Evolutionary conservation across 2,113 vertebrate species (phyloP).

Genomic region (Erinaceus europaeus): DNA sequence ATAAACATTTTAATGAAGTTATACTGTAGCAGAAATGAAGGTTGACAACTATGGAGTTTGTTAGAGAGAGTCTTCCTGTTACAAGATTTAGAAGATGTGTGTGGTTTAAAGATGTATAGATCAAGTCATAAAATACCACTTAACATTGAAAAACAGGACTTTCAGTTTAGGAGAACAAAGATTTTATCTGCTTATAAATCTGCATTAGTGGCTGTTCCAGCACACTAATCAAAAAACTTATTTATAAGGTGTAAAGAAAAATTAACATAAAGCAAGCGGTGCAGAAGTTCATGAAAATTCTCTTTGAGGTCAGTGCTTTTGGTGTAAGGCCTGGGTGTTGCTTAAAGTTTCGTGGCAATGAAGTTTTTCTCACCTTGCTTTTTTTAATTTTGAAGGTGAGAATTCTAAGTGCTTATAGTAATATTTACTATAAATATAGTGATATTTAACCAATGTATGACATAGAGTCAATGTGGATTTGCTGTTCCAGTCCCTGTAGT

Average conservation of each 20-base stretch:
- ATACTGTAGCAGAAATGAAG: not conserved
- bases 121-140: not conserved
- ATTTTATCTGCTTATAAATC: not conserved
- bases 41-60: not conserved
- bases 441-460: not conserved
- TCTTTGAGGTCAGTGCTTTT: not conserved
- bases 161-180: slow-evolving; percentile 1
- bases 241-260: not conserved
- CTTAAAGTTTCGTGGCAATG: not conserved
- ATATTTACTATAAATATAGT: not conserved
- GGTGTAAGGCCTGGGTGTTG: slow-evolving; percentile 4
- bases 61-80: slow-evolving; percentile 7
- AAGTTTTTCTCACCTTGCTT: not conserved
- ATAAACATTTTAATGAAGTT: slow-evolving; percentile 22
- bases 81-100: not conserved
- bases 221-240: not conserved
- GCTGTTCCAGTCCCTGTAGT: not conserved
- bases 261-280: not conserved
- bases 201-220: not conserved
- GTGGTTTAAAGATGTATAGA: slow-evolving; percentile 29
- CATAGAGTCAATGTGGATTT: not conserved
- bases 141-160: slow-evolving; percentile 5
- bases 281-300: not conserved
- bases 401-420: not conserved
- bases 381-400: slow-evolving; percentile 11